Percentiles rank a stretch among this genome's conserved stretches.
These are phyloP conservation scores for Xanthia icteritia DNA, from an alignment of 2,888 invertebrate genomes.

Conservation along the genomic window DNA sequence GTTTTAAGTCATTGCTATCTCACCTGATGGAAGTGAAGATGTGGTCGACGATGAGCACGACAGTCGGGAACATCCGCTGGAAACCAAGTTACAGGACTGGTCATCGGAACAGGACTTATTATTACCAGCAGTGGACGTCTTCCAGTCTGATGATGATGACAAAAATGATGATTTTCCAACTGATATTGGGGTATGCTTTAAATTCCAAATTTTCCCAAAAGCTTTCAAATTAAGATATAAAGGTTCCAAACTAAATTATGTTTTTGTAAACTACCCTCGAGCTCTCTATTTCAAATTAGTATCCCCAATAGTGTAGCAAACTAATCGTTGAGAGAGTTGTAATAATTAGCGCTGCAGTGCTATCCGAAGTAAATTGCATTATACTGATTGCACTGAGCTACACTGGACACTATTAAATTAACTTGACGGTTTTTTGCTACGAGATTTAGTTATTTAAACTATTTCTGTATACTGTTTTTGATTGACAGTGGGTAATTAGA, in stretches of 20 bases:
- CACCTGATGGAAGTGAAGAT: not conserved
- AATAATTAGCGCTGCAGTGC: slow-evolving; percentile 27
- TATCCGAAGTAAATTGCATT: slow-evolving; percentile 31
- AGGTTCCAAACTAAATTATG: slow-evolving; percentile 12
- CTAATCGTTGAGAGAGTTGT: slow-evolving; percentile 25
- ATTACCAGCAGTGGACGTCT: not conserved
- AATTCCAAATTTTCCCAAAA: not conserved
- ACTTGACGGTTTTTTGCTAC: slow-evolving; percentile 3
- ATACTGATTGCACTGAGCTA: slow-evolving; percentile 40
- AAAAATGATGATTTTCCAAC: not conserved
- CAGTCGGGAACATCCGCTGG: no score
- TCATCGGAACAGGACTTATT: not conserved
- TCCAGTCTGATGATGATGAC: not conserved
- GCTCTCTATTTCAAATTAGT: slow-evolving; percentile 3
- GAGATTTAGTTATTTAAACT: not conserved
- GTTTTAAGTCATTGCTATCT: no score
- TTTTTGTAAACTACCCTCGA: slow-evolving; percentile 12
- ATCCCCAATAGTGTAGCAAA: slow-evolving; percentile 7
- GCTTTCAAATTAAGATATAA: not conserved
- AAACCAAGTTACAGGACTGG: not conserved
- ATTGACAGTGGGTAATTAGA: no score
- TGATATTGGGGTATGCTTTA: not conserved
- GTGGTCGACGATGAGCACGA: no score
- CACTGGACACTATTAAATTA: slow-evolving; percentile 28
- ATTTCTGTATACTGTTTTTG: no score